Base-by-base conservation (phyloP, 1,140 invertebrate species). In the Lethocerus indicus region DNA sequence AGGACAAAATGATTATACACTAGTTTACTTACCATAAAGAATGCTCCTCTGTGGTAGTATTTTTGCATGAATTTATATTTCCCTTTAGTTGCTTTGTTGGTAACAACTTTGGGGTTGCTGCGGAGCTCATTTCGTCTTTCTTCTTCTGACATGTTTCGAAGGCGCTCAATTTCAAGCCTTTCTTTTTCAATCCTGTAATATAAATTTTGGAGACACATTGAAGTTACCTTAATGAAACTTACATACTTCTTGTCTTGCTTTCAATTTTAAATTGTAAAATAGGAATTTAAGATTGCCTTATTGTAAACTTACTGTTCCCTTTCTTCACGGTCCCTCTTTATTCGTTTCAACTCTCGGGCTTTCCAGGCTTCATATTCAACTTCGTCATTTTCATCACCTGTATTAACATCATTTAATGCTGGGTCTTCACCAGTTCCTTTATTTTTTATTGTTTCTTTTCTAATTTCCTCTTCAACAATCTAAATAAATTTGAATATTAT, bases 1-100 rank as follows among this genome's bases (percentile, higher is more conserved):
- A n/a, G n/a, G n/a, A n/a, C n/a, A n/a, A n/a, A n/a, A n/a, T n/a
- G n/a, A n/a, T n/a, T n/a, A n/a, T n/a, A n/a, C n/a, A n/a, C n/a
- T n/a, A n/a, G n/a, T n/a, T 37, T 13, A 52, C 51, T 60, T 60
- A 70, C 69, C 72, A 99, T 71, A 64, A 90, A 99, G 74, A 98
- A 99, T 1, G 88, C 93, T 67, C 95, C 96, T 59, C 96, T 79
- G 72, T 99, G 96, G 64, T 95, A 99, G 65, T 98, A 99, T 64
- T 99, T 99, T 69, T 99, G 96, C 52, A 99, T 68, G 67, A 98
- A 99, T 64, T 98, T 98, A 71, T 98, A 98, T 71, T 98, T 98
- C 48, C 95, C 95, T 71, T 99, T 99, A 1, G 79, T 73, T 1
- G 87, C 81, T 65, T 96, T 94, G 68, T 99, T 99, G 1, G 88